These are phyloP conservation scores for Acromyrmex heyeri DNA, from an alignment of 1,140 invertebrate species.

Conservation along the genomic window DNA sequence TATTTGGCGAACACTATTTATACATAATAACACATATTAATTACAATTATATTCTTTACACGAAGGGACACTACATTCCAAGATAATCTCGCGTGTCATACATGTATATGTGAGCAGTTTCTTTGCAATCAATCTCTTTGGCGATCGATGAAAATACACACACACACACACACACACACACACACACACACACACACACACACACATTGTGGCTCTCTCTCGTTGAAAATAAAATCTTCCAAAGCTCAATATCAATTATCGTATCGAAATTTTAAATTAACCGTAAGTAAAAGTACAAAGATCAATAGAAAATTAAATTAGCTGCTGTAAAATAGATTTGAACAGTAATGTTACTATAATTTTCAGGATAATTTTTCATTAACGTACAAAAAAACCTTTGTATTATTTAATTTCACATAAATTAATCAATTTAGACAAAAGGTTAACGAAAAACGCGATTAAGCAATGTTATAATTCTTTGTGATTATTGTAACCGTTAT, in stretches of 20 bases:
- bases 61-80: too few species aligned
- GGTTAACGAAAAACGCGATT: neutral
- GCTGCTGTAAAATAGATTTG: neutral
- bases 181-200: too few species aligned
- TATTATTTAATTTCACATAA: neutral
- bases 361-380: neutral
- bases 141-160: too few species aligned
- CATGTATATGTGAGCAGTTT: too few species aligned
- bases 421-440: neutral
- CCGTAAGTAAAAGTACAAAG: neutral
- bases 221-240: slow-evolving; percentile 16
- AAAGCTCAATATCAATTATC: neutral
- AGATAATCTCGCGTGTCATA: too few species aligned
- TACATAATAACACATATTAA: neutral
- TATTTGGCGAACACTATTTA: neutral
- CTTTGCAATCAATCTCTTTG: too few species aligned
- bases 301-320: neutral
- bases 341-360: neutral
- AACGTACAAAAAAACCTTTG: neutral
- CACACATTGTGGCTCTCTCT: neutral
- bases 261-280: neutral
- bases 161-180: too few species aligned
- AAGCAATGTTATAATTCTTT: neutral
- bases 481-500: neutral
- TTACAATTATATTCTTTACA: too few species aligned